Evolutionary conservation across 2,113 vertebrate genomes (phyloP).

Genomic region (Pseudonaja textilis): DNA sequence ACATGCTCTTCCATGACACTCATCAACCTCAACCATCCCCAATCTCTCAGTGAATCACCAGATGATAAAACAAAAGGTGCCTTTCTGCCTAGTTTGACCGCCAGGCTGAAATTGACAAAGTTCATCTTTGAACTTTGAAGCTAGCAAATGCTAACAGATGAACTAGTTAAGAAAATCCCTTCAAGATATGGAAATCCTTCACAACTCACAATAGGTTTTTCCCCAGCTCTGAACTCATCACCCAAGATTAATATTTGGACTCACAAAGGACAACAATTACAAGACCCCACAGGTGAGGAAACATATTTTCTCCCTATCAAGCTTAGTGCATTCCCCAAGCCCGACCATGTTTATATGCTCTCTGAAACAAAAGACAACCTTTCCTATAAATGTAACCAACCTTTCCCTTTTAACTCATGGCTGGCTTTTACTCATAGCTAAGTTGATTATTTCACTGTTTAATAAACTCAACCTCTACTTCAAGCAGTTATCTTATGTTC

Average conservation of each 20-base stretch:
- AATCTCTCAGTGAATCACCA: too few species aligned
- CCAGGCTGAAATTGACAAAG: too few species aligned
- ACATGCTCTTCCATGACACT: too few species aligned
- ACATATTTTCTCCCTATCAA: background rate
- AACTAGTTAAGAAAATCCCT: too few species aligned
- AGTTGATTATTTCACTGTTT: background rate
- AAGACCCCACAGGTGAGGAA: background rate
- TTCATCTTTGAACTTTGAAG: too few species aligned
- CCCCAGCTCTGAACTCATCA: background rate
- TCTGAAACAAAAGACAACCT: background rate
- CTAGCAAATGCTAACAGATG: too few species aligned
- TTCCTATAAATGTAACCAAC: background rate
- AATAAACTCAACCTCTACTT: background rate
- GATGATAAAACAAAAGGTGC: too few species aligned
- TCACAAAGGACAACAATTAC: background rate
- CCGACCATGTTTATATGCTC: background rate
- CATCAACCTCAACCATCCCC: too few species aligned
- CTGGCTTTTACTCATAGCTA: background rate
- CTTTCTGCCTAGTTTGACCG: too few species aligned
- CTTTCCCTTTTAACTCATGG: background rate
- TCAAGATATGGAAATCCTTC: too few species aligned
- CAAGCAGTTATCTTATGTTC: background rate
- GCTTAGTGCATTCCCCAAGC: background rate
- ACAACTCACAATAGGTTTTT: too few species aligned
- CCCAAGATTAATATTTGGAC: background rate